A percentile compares a stretch with the other conserved stretches of the same genome.
Conservation (phyloP, 2,113 vertebrate genomes). For the Oxygymnocypris stewartii region DNA sequence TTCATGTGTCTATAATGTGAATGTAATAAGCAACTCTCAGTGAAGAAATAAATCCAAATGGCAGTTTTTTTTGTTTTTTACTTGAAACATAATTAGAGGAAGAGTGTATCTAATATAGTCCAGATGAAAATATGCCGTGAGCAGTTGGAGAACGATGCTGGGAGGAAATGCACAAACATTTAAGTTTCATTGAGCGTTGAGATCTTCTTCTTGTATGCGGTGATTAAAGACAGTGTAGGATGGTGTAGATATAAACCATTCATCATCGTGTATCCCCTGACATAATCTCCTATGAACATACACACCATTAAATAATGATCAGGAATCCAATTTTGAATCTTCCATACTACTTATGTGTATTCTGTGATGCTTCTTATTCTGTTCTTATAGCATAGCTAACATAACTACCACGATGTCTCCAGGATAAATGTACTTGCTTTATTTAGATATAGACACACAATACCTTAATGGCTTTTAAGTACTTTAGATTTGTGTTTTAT, state of each 20-base stretch:
- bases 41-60: conserved; percentile 39
- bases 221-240: conserved; percentile 38
- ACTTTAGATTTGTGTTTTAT: not conserved
- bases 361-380: not conserved
- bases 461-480: conserved; percentile 1
- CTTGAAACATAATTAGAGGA: conserved; percentile 37
- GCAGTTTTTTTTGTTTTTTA: conserved; percentile 42
- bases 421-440: conserved; percentile 7
- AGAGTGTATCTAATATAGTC: conserved; percentile 3
- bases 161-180: conserved; percentile 1
- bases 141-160: not conserved
- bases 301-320: not conserved
- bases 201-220: not conserved
- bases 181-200: conserved; percentile 42
- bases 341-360: not conserved
- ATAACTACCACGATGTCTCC: not conserved
- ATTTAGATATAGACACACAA: not conserved
- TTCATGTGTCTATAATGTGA: conserved; percentile 26
- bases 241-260: conserved; percentile 43
- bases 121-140: conserved; percentile 16
- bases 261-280: conserved; percentile 21
- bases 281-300: conserved; percentile 34
- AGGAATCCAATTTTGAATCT: not conserved
- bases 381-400: not conserved
- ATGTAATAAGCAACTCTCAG: conserved; percentile 35